Conservation (phyloP, 2,888 invertebrate species). For the Leptothorax acervorum region DNA sequence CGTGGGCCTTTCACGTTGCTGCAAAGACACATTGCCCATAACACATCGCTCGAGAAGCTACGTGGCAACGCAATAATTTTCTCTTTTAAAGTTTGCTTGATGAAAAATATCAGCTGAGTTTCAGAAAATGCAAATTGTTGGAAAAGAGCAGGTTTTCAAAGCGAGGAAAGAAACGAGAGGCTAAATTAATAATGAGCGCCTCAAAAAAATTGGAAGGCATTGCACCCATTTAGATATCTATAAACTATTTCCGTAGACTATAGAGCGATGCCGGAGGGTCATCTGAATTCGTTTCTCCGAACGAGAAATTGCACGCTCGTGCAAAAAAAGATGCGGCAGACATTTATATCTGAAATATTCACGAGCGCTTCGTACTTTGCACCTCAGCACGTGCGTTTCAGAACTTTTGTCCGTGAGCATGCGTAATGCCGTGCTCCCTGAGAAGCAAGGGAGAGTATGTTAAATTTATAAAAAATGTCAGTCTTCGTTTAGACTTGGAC, state of each 20-base stretch:
- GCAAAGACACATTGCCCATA: neutral
- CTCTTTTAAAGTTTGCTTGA: neutral
- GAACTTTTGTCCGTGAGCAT: slow-evolving; percentile 43
- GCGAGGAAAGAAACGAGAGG: neutral
- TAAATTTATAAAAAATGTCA: slow-evolving; percentile 43
- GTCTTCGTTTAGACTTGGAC: slow-evolving; percentile 27
- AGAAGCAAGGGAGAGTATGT: neutral
- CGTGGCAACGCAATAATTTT: slow-evolving; percentile 3
- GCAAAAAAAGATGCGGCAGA: neutral
- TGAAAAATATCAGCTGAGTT: neutral
- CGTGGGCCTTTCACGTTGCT: neutral
- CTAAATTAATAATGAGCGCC: slow-evolving; percentile 26
- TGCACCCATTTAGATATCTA: slow-evolving; percentile 29
- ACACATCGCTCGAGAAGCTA: neutral
- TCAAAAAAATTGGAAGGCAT: neutral
- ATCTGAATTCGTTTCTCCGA: slow-evolving; percentile 20
- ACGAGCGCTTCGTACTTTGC: slow-evolving; percentile 18
- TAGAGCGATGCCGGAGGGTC: neutral
- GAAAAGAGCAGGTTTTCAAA: slow-evolving; percentile 16
- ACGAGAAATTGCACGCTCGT: neutral
- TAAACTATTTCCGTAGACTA: neutral
- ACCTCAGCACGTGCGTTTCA: slow-evolving; percentile 11
- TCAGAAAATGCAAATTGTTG: slow-evolving; percentile 2
- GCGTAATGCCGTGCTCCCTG: slow-evolving; percentile 14
- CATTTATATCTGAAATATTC: slow-evolving; percentile 36